A percentile compares a stretch with the other conserved stretches of the same genome.
phyloP scores from a whole-genome alignment of 2,797 vertebrate species.

The Champsocephalus esox region DNA sequence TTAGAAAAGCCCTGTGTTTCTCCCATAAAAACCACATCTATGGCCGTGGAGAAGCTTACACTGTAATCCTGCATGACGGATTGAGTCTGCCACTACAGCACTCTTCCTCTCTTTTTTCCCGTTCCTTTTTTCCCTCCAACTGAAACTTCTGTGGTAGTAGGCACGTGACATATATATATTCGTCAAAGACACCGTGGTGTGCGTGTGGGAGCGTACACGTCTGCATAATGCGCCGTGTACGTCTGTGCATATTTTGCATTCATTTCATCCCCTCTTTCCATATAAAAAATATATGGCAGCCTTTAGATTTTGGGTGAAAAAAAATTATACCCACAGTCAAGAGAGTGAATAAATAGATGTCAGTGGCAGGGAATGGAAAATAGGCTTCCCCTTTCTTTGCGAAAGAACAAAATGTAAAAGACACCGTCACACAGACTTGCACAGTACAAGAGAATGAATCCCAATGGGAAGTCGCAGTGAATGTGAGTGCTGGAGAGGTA shows the following conservation, averaged over 20 bases:
- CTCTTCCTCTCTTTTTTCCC: constrained; percentile 54
- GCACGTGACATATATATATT: constrained; percentile 38
- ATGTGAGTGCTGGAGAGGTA: constrained; percentile 49
- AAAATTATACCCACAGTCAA: constrained; percentile 50
- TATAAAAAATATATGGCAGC: constrained; percentile 38
- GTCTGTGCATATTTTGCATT: constrained; percentile 4
- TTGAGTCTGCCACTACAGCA: constrained; percentile 79
- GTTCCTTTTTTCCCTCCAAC: constrained; percentile 43
- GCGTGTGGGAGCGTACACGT: neutral
- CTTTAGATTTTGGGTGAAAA: constrained; percentile 53
- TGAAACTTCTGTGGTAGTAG: constrained; percentile 61
- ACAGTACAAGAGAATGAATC: constrained; percentile 66
- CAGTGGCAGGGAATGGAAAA: constrained; percentile 66
- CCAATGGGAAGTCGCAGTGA: constrained; percentile 65
- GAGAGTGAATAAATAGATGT: constrained; percentile 72
- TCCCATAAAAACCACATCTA: constrained; percentile 82
- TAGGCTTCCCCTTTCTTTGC: constrained; percentile 53
- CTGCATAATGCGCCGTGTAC: neutral
- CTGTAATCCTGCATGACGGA: constrained; percentile 86
- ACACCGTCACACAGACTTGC: constrained; percentile 60
- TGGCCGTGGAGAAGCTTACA: constrained; percentile 83
- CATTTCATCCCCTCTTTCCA: constrained; percentile 10
- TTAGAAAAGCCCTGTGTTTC: constrained; percentile 80
- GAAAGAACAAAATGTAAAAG: constrained; percentile 68
- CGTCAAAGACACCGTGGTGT: constrained; percentile 28